Conservation (phyloP, 2,888 invertebrate genomes). For the Aleiodes leptofemur region DNA sequence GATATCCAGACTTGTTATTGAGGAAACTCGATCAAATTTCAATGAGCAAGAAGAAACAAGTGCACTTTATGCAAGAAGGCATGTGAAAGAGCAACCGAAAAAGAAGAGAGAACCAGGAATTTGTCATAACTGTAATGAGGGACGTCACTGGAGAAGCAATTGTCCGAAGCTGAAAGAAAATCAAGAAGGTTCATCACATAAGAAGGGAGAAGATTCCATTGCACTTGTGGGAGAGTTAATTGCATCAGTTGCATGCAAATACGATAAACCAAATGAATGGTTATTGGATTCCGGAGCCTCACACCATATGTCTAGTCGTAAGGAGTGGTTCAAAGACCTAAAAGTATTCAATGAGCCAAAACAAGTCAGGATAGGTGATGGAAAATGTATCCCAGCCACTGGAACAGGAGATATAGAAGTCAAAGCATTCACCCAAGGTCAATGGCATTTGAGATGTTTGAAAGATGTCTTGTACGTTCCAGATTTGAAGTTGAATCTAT, state of each 20-base stretch:
- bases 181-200: neutral
- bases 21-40: conserved; percentile 26
- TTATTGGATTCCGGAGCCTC: conserved; percentile 46
- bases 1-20: conserved; percentile 37
- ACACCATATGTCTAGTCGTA: conserved; percentile 48
- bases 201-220: neutral
- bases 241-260: neutral
- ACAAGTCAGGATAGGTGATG: conserved; percentile 47
- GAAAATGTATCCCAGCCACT: conserved; percentile 41
- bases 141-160: neutral
- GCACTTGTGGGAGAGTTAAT: neutral
- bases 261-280: conserved; percentile 27
- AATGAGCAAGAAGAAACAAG: neutral
- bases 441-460: conserved; percentile 49
- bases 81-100: neutral
- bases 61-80: neutral
- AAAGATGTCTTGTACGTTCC: conserved; percentile 49
- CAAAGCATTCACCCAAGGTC: conserved; percentile 46
- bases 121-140: neutral
- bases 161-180: neutral
- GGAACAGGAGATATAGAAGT: conserved; percentile 52
- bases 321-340: conserved; percentile 46
- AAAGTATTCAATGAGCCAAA: conserved; percentile 8
- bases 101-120: conserved; percentile 1
- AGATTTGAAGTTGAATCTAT: too few species aligned